phyloP scores from a whole-genome alignment of 2,888 invertebrate genomes.

The Drosophila conformis region DNA sequence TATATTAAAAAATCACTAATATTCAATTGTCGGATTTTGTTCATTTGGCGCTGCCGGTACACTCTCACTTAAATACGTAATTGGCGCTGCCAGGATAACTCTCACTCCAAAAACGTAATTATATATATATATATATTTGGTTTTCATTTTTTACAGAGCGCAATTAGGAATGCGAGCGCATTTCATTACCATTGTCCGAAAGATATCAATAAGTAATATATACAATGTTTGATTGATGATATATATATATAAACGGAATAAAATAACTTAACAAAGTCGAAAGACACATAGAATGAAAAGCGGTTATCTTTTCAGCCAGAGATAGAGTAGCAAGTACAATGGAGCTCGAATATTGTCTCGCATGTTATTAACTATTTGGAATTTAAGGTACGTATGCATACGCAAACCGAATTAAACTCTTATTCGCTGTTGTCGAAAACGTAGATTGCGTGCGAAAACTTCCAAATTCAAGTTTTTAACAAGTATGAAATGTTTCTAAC shows the following conservation, averaged over 20 bases:
- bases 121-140: no score
- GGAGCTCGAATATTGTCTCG: conserved; percentile 7
- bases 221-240: not conserved
- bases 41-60: no score
- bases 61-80: no score
- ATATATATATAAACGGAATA: not conserved
- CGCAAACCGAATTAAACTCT: not conserved
- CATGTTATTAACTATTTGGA: not conserved
- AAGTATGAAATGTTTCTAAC: not conserved
- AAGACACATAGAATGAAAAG: not conserved
- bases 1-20: no score
- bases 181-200: not conserved
- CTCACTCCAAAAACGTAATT: no score
- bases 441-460: not conserved
- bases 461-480: not conserved
- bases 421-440: not conserved
- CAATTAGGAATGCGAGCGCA: not conserved
- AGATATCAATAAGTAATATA: not conserved
- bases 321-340: not conserved
- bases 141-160: not conserved
- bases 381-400: not conserved
- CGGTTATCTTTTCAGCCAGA: not conserved
- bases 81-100: no score
- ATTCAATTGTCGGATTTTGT: no score
- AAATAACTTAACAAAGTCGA: not conserved